Evolutionary conservation across 2,113 vertebrate species (phyloP), one percentile per base, ranked within the genome.

Genomic region (Butorides virescens): DNA sequence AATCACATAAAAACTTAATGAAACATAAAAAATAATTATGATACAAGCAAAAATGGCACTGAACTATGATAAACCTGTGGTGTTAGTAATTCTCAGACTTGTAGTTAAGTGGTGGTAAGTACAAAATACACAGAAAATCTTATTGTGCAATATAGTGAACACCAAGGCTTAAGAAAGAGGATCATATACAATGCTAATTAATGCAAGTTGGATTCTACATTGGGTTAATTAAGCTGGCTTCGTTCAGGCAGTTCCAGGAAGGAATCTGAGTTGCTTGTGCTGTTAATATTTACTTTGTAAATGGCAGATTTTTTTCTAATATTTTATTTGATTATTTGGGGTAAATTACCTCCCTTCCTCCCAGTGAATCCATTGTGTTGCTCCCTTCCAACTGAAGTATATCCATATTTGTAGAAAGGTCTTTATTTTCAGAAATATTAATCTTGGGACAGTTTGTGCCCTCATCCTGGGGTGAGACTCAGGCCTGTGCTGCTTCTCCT

Each of bases 1-100:
- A 96, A 91, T 75, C 76, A 62, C 92, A 95, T 95, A 91, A 95
- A 94, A 93, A 75, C 66, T 89, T 96, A 96, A 95, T 70, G 95
- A 89, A 95, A 93, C 92, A 86, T 93, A 93, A 93, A 97, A 96
- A 78, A 50, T 91, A 89, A 93, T 95, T 94, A 96, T 62, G 76
- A 73, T 85, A 78, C n/a, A 29, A 67, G 25, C 42, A 95, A 63
- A 92, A 95, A 91, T 44, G 73, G 21, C 42, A 78, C 37, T 92
- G 67, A 94, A 73, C 30, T 78, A 18, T 63, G 77, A 47, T 86
- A 83, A 96, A 86, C 46, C 53, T 87, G 73, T 32, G 26, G 15
- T 76, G 49, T 89, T 94, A 86, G 37, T 76, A 86, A 73, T 88
- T 96, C 34, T 94, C 36, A 94, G 49, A 37, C 53, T 89, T 75